A percentile compares a stretch with the other conserved stretches of the same genome.
Evolutionary conservation across 2,113 vertebrate genomes (phyloP).

Genomic region (Vimba vimba): DNA sequence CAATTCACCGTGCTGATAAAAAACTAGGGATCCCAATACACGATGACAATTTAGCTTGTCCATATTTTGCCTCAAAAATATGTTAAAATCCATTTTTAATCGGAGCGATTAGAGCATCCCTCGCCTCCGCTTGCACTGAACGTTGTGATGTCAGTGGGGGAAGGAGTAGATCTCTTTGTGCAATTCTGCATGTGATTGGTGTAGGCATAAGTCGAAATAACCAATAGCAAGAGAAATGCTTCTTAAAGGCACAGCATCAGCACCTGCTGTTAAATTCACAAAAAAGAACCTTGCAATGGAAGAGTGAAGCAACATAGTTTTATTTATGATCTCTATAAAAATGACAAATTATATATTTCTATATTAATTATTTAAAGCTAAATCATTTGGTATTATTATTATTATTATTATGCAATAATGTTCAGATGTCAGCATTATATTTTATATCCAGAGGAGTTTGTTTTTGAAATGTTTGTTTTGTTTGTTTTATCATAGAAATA

Average conservation of each 20-base stretch:
- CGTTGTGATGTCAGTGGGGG: constrained; percentile 65
- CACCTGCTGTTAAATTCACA: constrained; percentile 61
- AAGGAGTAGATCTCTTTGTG: constrained; percentile 82
- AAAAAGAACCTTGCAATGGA: constrained; percentile 9
- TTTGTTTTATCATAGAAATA: no score
- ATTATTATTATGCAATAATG: no score
- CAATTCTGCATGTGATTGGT: constrained; percentile 78
- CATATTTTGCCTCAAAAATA: constrained; percentile 18
- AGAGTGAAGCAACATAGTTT: background rate
- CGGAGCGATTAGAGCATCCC: constrained; percentile 49
- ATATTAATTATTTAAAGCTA: no score
- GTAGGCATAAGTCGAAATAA: constrained; percentile 53
- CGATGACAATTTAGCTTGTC: background rate
- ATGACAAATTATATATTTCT: no score
- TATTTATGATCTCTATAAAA: background rate
- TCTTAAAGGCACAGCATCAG: constrained; percentile 56
- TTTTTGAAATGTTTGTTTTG: no score
- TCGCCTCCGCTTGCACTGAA: constrained; percentile 55
- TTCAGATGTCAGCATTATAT: no score
- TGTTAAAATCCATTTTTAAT: constrained; percentile 48
- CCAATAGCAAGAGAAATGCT: constrained; percentile 65
- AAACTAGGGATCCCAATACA: constrained; percentile 18
- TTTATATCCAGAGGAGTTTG: no score
- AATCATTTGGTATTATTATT: no score
- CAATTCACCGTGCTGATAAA: constrained; percentile 24